Percentiles rank a stretch among this genome's conserved stretches.
Conservation (phyloP, 2,888 invertebrate genomes). For the Caenorhabditis sp. region DNA sequence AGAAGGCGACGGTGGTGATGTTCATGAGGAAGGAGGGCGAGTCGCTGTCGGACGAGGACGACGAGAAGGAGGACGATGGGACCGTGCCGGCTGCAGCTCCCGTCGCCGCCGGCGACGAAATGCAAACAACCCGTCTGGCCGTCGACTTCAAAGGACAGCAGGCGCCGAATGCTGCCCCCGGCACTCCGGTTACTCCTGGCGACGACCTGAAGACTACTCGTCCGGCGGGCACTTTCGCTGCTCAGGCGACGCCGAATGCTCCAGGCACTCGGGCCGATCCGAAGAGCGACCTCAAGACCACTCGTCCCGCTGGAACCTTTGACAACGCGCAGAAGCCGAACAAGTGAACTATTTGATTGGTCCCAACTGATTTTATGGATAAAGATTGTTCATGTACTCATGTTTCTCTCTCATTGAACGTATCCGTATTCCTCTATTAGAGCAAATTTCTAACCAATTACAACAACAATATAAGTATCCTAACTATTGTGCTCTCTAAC, state of each 20-base stretch:
- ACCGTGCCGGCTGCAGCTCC: background rate
- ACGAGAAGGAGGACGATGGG: slow-evolving; percentile 2
- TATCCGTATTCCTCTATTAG: too few relatives aligned
- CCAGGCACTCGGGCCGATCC: background rate
- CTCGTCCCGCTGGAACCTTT: background rate
- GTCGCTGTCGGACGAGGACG: slow-evolving; percentile 26
- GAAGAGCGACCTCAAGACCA: slow-evolving; percentile 4
- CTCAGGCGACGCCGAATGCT: slow-evolving; percentile 11
- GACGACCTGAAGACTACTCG: slow-evolving; percentile 15
- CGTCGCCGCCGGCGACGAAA: background rate
- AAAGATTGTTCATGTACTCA: too few relatives aligned
- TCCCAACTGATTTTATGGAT: too few relatives aligned
- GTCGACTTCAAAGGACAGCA: slow-evolving; percentile 8
- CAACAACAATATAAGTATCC: too few relatives aligned
- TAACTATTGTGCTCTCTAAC: too few relatives aligned
- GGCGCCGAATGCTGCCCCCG: background rate
- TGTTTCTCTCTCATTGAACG: too few relatives aligned
- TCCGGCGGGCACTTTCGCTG: slow-evolving; percentile 22
- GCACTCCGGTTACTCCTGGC: background rate
- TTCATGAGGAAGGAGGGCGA: slow-evolving; percentile 37
- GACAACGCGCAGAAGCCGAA: background rate
- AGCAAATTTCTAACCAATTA: too few relatives aligned
- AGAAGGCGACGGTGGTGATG: slow-evolving; percentile 29
- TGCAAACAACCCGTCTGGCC: slow-evolving; percentile 19
- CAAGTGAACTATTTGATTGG: too few relatives aligned